These are phyloP conservation scores for Dysdera silvatica DNA, from an alignment of 1,140 invertebrate species.

Conservation along the genomic window DNA sequence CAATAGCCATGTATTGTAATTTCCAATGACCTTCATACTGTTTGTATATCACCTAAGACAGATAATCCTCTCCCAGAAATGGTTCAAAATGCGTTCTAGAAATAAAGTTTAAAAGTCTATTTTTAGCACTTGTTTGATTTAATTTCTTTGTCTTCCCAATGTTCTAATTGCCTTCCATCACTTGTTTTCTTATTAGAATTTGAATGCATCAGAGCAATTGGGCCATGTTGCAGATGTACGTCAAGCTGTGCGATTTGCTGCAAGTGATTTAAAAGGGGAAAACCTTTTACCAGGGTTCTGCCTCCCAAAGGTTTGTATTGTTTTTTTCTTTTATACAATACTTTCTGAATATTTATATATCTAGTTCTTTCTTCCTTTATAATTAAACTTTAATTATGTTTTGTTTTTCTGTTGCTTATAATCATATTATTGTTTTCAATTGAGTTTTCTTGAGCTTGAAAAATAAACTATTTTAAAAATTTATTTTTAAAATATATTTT, in stretches of 20 bases:
- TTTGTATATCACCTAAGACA: no score
- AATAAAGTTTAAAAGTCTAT: no score
- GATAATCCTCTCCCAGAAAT: no score
- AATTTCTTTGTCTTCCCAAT: not conserved
- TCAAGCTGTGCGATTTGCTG: constrained; percentile 81
- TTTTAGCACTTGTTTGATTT: no score
- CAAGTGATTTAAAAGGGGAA: constrained; percentile 72
- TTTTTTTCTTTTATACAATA: not conserved
- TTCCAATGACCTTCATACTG: no score
- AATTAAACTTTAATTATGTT: not conserved
- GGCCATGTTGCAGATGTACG: constrained; percentile 77
- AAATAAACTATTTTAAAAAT: no score
- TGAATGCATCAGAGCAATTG: constrained; percentile 71
- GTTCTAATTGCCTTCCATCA: not conserved
- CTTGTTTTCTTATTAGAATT: constrained; percentile 48
- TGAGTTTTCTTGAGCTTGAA: no score
- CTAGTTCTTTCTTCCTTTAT: constrained; percentile 1
- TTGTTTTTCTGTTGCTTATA: no score
- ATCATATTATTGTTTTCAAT: no score
- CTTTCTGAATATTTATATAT: not conserved
- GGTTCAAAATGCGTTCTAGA: no score
- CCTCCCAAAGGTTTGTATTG: constrained; percentile 60
- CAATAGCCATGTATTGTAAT: no score
- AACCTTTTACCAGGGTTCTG: constrained; percentile 87
- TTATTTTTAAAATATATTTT: no score